Evolutionary conservation across 2,888 invertebrate genomes (phyloP).

Genomic region (Tiliacea citrago): DNA sequence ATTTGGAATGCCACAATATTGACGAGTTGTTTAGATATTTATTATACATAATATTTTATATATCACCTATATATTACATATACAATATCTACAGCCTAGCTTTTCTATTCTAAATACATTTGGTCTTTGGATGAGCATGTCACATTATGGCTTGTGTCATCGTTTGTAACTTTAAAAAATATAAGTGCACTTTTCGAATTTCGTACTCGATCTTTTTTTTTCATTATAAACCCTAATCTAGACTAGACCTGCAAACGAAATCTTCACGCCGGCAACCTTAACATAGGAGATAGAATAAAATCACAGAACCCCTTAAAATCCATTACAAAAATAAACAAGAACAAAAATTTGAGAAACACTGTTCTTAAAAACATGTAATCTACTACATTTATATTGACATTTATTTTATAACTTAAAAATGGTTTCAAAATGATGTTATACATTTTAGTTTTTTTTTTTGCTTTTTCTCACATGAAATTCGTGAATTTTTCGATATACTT

Average conservation of each 20-base stretch:
- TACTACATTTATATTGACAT: constrained; percentile 67
- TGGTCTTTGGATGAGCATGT: constrained; percentile 91
- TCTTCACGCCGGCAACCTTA: constrained; percentile 76
- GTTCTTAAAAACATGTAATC: constrained; percentile 76
- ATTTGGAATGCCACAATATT: constrained; percentile 79
- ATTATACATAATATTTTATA: constrained; percentile 71
- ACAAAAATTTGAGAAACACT: constrained; percentile 89
- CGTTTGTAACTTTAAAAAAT: constrained; percentile 85
- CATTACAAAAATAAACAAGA: constrained; percentile 76
- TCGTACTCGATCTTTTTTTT: constrained; percentile 79
- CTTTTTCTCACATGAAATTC: constrained; percentile 63
- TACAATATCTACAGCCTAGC: constrained; percentile 86
- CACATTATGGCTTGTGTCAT: constrained; percentile 88
- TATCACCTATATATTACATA: constrained; percentile 82
- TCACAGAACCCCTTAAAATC: constrained; percentile 81
- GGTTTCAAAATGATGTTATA: constrained; percentile 65
- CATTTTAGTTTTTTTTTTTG: constrained; percentile 63
- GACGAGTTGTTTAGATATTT: constrained; percentile 75
- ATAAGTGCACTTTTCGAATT: constrained; percentile 89
- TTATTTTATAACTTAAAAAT: constrained; percentile 66
- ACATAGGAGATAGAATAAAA: constrained; percentile 78
- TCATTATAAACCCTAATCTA: constrained; percentile 82
- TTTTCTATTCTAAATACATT: constrained; percentile 87
- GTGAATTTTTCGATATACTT: constrained; percentile 78
- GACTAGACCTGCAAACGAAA: constrained; percentile 86